phyloP scores from a whole-genome alignment of 2,113 vertebrate genomes.

The Machaerirhynchus nigripectus region DNA sequence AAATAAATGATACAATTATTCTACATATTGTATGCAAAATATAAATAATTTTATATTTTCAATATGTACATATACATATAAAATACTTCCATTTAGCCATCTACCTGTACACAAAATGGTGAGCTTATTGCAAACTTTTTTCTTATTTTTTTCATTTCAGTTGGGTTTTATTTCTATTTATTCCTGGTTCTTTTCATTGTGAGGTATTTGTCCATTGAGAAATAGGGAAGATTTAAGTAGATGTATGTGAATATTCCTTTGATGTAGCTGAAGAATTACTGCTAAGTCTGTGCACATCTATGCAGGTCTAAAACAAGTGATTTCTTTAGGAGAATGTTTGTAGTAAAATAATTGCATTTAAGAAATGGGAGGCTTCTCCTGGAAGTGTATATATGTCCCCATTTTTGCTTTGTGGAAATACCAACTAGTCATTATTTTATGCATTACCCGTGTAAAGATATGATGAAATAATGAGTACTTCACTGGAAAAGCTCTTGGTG shows the following conservation, averaged over 20 bases:
- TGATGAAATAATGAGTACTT: not conserved
- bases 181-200: not conserved
- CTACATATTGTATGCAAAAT: not conserved
- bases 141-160: not conserved
- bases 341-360: not conserved
- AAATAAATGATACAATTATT: not conserved
- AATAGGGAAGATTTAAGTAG: not conserved
- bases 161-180: not conserved
- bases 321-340: not conserved
- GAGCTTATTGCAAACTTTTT: not conserved
- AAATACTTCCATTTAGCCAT: not conserved
- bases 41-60: not conserved
- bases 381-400: not conserved
- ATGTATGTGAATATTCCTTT: not conserved
- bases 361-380: not conserved
- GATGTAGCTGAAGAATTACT: not conserved
- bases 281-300: not conserved
- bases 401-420: not conserved
- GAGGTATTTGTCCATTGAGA: not conserved
- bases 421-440: not conserved
- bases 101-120: not conserved
- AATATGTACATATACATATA: not conserved
- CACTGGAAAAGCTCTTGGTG: not conserved
- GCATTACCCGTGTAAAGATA: not conserved
- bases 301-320: not conserved